A percentile compares a stretch with the other conserved stretches of the same genome.
These are phyloP conservation scores for Mormyrops attenuatus DNA, from an alignment of 2,797 vertebrate genomes.

Conservation along the genomic window DNA sequence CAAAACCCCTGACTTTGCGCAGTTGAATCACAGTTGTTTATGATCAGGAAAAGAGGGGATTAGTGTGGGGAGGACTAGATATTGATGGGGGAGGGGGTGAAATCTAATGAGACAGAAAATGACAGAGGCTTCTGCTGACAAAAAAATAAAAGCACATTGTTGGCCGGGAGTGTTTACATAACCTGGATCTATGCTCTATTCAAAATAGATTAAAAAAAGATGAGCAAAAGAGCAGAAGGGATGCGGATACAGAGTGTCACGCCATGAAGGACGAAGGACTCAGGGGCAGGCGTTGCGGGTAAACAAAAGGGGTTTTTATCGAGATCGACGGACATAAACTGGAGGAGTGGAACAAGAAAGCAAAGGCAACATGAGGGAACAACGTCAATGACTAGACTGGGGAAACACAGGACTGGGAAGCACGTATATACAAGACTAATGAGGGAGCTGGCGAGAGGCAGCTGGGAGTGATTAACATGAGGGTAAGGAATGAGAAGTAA, in stretches of 20 bases:
- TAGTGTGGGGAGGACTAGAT: not conserved
- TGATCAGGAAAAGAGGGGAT: not conserved
- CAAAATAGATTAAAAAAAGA: not conserved
- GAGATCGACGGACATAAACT: not conserved
- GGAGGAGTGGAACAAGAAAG: not conserved
- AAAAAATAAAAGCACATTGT: slow-evolving; percentile 37
- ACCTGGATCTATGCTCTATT: slow-evolving; percentile 20
- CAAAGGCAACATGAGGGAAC: not conserved
- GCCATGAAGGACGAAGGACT: not conserved
- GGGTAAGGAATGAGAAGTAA: not conserved
- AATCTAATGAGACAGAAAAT: slow-evolving; percentile 13
- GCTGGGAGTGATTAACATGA: not conserved
- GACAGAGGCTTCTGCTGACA: slow-evolving; percentile 31
- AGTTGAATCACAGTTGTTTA: not conserved
- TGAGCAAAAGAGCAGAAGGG: not conserved
- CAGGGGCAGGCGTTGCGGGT: not conserved
- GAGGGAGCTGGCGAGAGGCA: not conserved
- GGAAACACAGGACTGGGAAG: not conserved
- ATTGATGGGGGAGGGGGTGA: not conserved
- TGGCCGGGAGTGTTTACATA: slow-evolving; percentile 33
- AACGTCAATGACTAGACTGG: not conserved
- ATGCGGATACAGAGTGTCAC: not conserved
- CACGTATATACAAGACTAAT: not conserved
- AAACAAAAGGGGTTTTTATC: not conserved
- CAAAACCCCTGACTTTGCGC: not conserved